Evolutionary conservation across 2,113 vertebrate genomes (phyloP).

Genomic region (Poecile atricapillus): DNA sequence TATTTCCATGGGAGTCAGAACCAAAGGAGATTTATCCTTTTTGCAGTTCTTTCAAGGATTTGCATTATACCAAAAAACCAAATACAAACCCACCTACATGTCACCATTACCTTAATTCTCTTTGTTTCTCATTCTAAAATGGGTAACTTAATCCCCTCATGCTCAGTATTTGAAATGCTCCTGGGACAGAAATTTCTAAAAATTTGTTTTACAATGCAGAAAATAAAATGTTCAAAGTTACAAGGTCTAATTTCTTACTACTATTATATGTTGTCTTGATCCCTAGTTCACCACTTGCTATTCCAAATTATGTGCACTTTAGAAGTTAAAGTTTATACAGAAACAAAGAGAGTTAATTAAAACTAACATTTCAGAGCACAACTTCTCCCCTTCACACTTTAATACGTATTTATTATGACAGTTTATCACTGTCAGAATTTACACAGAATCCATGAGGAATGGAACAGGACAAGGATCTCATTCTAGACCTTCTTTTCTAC

Average conservation of each 20-base stretch:
- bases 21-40: background rate
- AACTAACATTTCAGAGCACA: background rate
- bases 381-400: background rate
- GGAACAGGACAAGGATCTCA: background rate
- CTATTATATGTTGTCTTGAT: background rate
- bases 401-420: background rate
- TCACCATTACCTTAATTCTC: background rate
- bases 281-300: background rate
- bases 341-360: background rate
- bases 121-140: background rate
- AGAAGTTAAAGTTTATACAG: background rate
- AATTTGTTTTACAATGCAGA: background rate
- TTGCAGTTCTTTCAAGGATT: background rate
- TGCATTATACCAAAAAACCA: background rate
- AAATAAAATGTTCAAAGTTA: background rate
- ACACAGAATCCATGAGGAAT: background rate
- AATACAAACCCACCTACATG: fast-evolving
- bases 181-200: background rate
- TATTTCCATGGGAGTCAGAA: background rate
- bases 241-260: background rate
- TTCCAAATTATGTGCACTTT: background rate
- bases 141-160: background rate
- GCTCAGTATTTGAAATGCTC: background rate
- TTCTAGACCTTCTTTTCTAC: background rate
- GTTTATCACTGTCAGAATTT: background rate